Evolutionary conservation across 2,888 invertebrate genomes (phyloP), one percentile per base, ranked within the genome.

Genomic region (Cheilosia vulpina): DNA sequence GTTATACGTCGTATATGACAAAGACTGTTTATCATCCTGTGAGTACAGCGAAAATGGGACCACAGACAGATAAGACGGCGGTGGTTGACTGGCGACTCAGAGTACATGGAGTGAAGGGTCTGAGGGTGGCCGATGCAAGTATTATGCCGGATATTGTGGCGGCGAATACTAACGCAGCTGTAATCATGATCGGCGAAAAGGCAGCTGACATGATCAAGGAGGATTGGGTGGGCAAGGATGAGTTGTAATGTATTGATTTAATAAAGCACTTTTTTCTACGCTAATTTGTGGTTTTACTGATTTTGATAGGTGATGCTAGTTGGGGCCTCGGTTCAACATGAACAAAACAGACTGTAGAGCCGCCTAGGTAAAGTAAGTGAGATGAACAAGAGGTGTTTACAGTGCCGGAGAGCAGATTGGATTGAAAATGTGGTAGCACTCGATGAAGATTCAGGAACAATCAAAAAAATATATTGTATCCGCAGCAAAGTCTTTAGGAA

Each of bases 11-110:
- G 38, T 96, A 97, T 89, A 95, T 96, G 89, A 94, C 94, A 1
- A 95, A 95, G 87, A 97, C 97, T 0, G 94, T 96, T 50, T 96
- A 96, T 88, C 96, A 96, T 91, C 96, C 96, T 0, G 94, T 94
- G 2, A 94, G 96, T 62, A 94, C 94, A 0, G 93, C 93, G 0
- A 94, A 93, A 90, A 95, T 95, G 95, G 95, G 95, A 4, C 93
- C 94, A 0, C 88, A 88, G 2, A 88, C 77, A 9, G 93, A 93
- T 87, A 89, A 90, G 31, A 87, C 90, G 0, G 91, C 94, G 0
- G 94, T 95, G 0, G 94, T 95, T 0, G 93, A 94, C 88, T 90
- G 93, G n/a, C 92, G 93, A 71, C 89, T 95, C 0, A 93, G 91
- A 38, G 94, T 95, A 0, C 93, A 93, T 21, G 93, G 93, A 0